These are phyloP conservation scores for Apistogramma diplotaenia DNA, from an alignment of 2,113 vertebrate species.

Conservation along the genomic window DNA sequence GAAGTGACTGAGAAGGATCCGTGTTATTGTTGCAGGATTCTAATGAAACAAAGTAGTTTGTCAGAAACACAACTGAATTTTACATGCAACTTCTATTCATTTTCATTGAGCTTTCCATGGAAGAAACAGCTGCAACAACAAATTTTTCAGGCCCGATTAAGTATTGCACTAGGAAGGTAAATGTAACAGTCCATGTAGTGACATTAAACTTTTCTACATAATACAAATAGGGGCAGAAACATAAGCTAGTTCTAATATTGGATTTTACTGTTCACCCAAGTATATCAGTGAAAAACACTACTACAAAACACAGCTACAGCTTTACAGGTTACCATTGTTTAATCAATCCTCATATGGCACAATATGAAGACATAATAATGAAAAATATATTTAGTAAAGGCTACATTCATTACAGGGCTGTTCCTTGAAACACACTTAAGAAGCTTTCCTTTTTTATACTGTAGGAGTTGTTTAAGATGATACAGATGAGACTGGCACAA, in stretches of 20 bases:
- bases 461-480: not conserved
- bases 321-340: not conserved
- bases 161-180: not conserved
- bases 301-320: not conserved
- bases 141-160: not conserved
- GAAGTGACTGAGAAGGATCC: conserved; percentile 99
- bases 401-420: not conserved
- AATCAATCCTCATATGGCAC: not conserved
- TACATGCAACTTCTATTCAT: not conserved
- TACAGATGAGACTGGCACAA: not conserved
- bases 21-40: conserved; percentile 99
- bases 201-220: not conserved
- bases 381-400: not conserved
- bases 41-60: conserved; percentile 60
- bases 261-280: not conserved
- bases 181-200: not conserved
- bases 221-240: not conserved
- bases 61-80: not conserved
- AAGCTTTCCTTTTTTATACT: not conserved
- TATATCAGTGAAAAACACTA: not conserved
- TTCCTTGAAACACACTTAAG: not conserved
- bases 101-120: not conserved
- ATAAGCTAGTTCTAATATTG: not conserved
- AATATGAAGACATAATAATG: not conserved
- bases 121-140: not conserved